Conservation (phyloP, 2,113 vertebrate species). For the Marmota flaviventris region DNA sequence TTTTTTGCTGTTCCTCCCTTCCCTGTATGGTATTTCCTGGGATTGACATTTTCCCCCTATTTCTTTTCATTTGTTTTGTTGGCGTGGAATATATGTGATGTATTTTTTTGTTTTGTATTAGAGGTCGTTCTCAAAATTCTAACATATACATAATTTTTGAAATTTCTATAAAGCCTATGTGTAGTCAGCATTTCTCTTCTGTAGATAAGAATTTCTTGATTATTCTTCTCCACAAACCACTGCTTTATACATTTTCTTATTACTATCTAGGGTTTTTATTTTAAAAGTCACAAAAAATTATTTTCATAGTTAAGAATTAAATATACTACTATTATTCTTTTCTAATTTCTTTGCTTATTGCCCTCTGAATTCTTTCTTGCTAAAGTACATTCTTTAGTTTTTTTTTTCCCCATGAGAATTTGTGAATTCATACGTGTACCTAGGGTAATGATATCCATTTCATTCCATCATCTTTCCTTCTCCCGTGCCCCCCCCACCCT, state of each 20-base stretch:
- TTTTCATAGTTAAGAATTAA: slow-evolving; percentile 48
- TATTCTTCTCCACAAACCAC: neutral
- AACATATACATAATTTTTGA: neutral
- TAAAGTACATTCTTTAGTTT: neutral
- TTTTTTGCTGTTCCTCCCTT: neutral
- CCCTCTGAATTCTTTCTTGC: slow-evolving; percentile 19
- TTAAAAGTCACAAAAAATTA: neutral
- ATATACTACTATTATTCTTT: slow-evolving; percentile 23
- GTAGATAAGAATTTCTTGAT: neutral
- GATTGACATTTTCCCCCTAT: neutral
- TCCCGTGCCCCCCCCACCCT: too few relatives aligned
- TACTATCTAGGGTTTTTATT: neutral
- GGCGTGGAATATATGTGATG: neutral
- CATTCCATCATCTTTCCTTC: too few relatives aligned
- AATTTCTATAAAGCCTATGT: neutral
- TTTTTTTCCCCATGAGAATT: neutral
- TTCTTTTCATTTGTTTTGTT: neutral
- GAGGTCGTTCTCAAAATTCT: neutral
- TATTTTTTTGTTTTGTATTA: neutral
- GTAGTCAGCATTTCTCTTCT: neutral
- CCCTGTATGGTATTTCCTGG: neutral
- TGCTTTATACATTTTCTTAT: neutral
- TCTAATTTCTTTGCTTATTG: neutral
- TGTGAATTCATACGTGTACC: neutral
- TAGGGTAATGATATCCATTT: too few relatives aligned